phyloP scores from a whole-genome alignment of 2,797 vertebrate species.

The Phalloptychus januarius region DNA sequence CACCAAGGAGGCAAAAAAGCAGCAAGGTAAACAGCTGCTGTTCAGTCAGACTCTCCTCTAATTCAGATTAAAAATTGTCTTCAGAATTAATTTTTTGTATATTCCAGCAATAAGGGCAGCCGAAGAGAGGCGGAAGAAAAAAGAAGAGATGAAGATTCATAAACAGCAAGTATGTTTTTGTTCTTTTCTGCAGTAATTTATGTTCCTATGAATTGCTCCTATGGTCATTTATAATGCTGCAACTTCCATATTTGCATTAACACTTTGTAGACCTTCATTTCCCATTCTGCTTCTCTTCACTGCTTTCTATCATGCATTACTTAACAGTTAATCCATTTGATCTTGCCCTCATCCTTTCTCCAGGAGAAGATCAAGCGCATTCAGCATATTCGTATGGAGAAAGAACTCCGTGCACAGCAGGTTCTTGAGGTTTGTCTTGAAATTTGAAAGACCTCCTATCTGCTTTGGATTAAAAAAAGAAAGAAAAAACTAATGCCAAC shows the following conservation, averaged over 20 bases:
- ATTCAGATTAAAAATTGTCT: conserved; percentile 4
- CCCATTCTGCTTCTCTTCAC: conserved; percentile 13
- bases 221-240: conserved; percentile 43
- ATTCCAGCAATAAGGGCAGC: conserved; percentile 91
- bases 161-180: conserved; percentile 90
- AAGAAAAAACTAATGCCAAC: conserved; percentile 67
- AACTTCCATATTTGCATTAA: conserved; percentile 58
- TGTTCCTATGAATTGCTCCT: conserved; percentile 6
- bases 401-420: conserved; percentile 95
- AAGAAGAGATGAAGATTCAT: conserved; percentile 94
- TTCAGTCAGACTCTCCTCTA: conserved; percentile 8
- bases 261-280: conserved; percentile 37
- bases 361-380: conserved; percentile 98
- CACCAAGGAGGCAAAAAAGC: conserved; percentile 93
- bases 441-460: conserved; percentile 70
- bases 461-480: conserved; percentile 59
- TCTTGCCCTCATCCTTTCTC: conserved; percentile 72
- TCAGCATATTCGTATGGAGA: conserved; percentile 96
- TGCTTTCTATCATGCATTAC: conserved; percentile 67
- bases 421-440: conserved; percentile 91
- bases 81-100: conserved; percentile 36
- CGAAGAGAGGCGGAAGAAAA: conserved; percentile 92
- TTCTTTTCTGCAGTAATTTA: not conserved
- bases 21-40: conserved; percentile 83
- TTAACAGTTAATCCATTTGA: conserved; percentile 77